These are phyloP conservation scores for Panagrolaimus sp. DNA, from an alignment of 1,140 invertebrate species.

Conservation along the genomic window DNA sequence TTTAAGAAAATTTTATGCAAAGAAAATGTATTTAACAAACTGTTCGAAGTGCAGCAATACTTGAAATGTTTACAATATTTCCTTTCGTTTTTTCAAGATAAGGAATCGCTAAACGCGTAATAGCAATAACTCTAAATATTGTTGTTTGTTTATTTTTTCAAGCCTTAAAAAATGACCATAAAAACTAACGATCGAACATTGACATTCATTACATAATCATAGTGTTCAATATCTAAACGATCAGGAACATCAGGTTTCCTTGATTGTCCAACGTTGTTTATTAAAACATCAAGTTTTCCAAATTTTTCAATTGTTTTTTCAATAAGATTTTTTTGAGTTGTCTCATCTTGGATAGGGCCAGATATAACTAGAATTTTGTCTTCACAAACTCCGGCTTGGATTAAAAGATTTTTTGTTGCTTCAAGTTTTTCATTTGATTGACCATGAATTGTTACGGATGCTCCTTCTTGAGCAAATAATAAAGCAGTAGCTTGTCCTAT, in stretches of 20 bases:
- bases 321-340: background rate
- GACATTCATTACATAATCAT: no score
- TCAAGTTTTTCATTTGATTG: background rate
- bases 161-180: no score
- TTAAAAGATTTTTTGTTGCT: background rate
- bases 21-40: no score
- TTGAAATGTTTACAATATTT: no score
- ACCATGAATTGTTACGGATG: background rate
- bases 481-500: background rate
- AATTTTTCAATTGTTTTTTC: background rate
- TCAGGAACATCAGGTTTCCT: background rate
- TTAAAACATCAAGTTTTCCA: background rate
- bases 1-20: no score
- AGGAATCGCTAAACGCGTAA: no score
- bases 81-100: no score
- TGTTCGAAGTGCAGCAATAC: no score
- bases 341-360: background rate
- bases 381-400: background rate
- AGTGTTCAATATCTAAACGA: no score
- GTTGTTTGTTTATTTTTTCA: no score
- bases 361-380: background rate
- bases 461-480: background rate
- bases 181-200: no score
- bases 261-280: background rate
- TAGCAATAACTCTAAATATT: no score